Base-by-base conservation (phyloP, 2,888 invertebrate genomes). In the Drosophila mayaguana region DNA sequence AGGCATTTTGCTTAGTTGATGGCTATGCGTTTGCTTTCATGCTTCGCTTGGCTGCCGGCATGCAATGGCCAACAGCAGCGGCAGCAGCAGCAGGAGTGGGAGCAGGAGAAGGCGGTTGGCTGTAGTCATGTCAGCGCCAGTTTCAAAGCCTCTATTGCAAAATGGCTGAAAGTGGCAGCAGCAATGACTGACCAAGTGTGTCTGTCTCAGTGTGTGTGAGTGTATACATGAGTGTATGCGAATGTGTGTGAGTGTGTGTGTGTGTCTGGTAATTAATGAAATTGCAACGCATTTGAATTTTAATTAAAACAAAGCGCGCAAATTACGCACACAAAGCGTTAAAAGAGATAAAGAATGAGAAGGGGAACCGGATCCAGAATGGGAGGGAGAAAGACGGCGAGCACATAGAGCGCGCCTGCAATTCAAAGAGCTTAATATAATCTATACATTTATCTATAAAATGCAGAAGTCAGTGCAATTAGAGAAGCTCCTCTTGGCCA, bases 281-380 rank as follows among this genome's bases (percentile, higher is more conserved):
- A 91, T 83, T 91, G 89, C 88, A 88, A 81, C 89, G 85, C 85
- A 91, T 91, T 91, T 89, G 90, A 89, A 91, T 91, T 91, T 91
- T 91, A 91, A 91, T 91, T 91, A 91, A 91, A 90, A 88, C 87
- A 87, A 87, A 87, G 89, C 89, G 89, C 75, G 69, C 89, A 87
- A 89, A 84, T 84, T 87, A 81, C 82, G 70, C 70, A 72, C 72
- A 68, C 66, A 64, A 56, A 62, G 63, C 45, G 45, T 18, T 25
- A 8, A 16, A 40, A 12, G 9, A 9, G 22, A 36, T 2, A 28
- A 3, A 36, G 16, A 3, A 6, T 5, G 16, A 45, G 25, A 25
- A 22, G 11, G 12, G 7, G n/a, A 54, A 25, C 25, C 22, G 6
- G 25, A 25, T 12, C 0, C 8, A 50, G 38, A 38, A 16, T 7